Percentiles rank a stretch among this genome's conserved stretches.
phyloP scores from a whole-genome alignment of 2,888 invertebrate species.

The Sarcophaga rosellei region DNA sequence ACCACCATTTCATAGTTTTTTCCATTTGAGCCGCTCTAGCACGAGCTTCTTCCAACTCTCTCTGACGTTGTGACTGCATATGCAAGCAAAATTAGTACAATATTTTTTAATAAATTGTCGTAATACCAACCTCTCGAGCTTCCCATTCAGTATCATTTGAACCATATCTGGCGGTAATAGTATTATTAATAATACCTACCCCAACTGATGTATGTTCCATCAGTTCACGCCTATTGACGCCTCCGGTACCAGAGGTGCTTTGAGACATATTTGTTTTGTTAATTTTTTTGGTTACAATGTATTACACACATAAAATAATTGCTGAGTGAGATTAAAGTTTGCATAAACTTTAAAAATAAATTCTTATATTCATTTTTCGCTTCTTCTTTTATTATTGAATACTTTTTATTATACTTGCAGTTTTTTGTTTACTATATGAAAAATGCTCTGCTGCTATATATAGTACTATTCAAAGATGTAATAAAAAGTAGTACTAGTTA shows the following conservation, averaged over 20 bases:
- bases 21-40: slow-evolving; percentile 99
- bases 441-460: background rate
- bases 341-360: background rate
- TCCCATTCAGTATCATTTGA: slow-evolving; percentile 81
- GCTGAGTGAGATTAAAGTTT: background rate
- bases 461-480: background rate
- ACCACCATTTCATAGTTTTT: slow-evolving; percentile 99
- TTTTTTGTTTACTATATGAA: slow-evolving; percentile 60
- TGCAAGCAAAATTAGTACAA: background rate
- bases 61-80: slow-evolving; percentile 79
- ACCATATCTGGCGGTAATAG: slow-evolving; percentile 58
- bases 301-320: background rate
- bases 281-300: too few species aligned
- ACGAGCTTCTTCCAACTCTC: slow-evolving; percentile 96
- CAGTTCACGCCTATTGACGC: slow-evolving; percentile 59
- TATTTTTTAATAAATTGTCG: background rate
- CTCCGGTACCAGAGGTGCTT: slow-evolving; percentile 51
- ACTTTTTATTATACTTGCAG: slow-evolving; percentile 15
- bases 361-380: slow-evolving; percentile 28
- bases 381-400: slow-evolving; percentile 10
- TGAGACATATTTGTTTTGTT: slow-evolving; percentile 39
- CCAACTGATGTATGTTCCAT: slow-evolving; percentile 52
- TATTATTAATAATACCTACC: slow-evolving; percentile 59
- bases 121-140: slow-evolving; percentile 77
- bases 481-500: background rate